Evolutionary conservation across 1,140 invertebrate genomes (phyloP).

Genomic region (Hyles euphorbiae): DNA sequence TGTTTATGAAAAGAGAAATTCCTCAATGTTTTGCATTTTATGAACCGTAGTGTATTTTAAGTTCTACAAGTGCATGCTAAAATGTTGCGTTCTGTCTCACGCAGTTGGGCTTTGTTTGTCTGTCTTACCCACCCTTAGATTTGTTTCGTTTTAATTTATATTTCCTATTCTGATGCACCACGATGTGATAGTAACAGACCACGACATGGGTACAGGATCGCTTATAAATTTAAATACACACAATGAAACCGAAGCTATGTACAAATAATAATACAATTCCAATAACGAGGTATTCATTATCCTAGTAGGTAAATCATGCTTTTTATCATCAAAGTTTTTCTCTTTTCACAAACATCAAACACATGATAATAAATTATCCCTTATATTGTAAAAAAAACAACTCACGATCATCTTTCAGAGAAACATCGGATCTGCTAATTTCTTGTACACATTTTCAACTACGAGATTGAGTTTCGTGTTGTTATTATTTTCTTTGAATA

Average conservation of each 20-base stretch:
- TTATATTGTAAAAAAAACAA: neutral
- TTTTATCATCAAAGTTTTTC: conserved; percentile 48
- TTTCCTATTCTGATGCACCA: conserved; percentile 3
- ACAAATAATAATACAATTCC: too few relatives aligned
- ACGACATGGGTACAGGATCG: neutral
- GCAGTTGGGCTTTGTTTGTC: conserved; percentile 12
- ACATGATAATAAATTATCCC: conserved; percentile 26
- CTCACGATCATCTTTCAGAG: conserved; percentile 8
- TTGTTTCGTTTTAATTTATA: too few relatives aligned
- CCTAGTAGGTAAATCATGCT: conserved; percentile 14
- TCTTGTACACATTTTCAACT: conserved; percentile 17
- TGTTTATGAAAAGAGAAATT: conserved; percentile 73
- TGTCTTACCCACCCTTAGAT: too few relatives aligned
- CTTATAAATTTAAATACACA: too few relatives aligned
- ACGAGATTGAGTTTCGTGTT: too few relatives aligned
- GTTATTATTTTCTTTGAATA: too few relatives aligned
- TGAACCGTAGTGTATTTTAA: conserved; percentile 29
- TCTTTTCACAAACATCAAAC: conserved; percentile 73
- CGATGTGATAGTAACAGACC: conserved; percentile 1
- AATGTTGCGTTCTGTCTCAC: conserved; percentile 28
- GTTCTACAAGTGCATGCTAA: conserved; percentile 15
- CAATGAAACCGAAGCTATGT: too few relatives aligned
- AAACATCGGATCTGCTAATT: conserved; percentile 24
- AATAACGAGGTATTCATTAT: conserved; percentile 7
- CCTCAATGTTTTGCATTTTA: conserved; percentile 24